Percentiles rank a stretch among this genome's conserved stretches.
phyloP scores from a whole-genome alignment of 2,888 invertebrate genomes.

The Meganola albula region DNA sequence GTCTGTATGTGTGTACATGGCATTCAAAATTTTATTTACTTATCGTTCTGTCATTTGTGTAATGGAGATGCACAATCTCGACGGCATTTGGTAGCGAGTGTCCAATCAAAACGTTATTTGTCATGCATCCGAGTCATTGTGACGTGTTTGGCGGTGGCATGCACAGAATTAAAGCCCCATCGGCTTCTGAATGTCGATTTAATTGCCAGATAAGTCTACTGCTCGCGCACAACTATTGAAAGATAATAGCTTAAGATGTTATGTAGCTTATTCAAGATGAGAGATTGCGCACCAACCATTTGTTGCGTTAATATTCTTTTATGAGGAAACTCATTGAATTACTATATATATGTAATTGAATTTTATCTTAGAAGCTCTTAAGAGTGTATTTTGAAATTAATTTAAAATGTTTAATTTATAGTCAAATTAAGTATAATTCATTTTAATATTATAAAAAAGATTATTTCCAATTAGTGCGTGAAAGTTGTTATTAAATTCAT shows the following conservation, averaged over 20 bases:
- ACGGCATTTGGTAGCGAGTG: constrained; percentile 44
- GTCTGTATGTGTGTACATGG: no score
- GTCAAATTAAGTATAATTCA: neutral
- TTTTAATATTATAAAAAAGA: no score
- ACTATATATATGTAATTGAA: constrained; percentile 5
- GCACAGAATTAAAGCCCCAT: constrained; percentile 65
- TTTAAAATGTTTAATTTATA: neutral
- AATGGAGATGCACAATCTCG: constrained; percentile 31
- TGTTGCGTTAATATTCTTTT: constrained; percentile 29
- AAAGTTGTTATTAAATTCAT: no score
- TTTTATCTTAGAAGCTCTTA: constrained; percentile 1
- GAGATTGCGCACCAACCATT: constrained; percentile 32
- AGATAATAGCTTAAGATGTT: constrained; percentile 72
- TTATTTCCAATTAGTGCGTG: no score
- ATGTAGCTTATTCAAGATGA: constrained; percentile 60
- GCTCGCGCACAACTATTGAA: constrained; percentile 65
- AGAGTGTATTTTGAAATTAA: neutral
- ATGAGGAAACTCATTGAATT: constrained; percentile 8
- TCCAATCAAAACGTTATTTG: constrained; percentile 76
- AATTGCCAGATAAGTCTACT: constrained; percentile 73
- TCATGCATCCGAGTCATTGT: constrained; percentile 73
- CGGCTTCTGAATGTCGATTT: constrained; percentile 77
- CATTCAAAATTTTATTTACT: no score
- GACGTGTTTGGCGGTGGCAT: constrained; percentile 64
- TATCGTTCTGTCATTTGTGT: constrained; percentile 9